Base-by-base conservation (phyloP, 2,797 vertebrate species). In the Falco columbarius region DNA sequence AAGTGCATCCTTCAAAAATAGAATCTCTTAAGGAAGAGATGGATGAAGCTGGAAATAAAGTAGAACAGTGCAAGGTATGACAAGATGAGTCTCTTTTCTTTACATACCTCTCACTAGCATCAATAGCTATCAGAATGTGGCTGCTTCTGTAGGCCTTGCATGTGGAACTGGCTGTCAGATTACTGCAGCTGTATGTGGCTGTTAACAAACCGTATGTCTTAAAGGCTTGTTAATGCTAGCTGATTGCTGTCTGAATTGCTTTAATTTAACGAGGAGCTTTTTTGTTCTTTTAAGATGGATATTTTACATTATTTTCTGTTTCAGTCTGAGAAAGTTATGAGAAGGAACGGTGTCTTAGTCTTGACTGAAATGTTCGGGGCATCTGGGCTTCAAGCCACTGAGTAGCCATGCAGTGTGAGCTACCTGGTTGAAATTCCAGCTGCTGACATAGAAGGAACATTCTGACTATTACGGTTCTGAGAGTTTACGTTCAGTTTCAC, bases 41-140 rank as follows among this genome's bases (percentile, higher is more conserved):
- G 98, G 99, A 99, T 79, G 99, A 99, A 98, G 99, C 99, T 94
- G 99, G 98, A 97, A 99, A 99, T 97, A 99, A 99, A 99, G 99
- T 99, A 77, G 99, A 99, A 86, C 98, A 99, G 63, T 99, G 99
- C 98, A 99, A 99, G 99, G 99, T 99, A 98, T 6, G 65, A 38
- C 10, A 55, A 38, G 68, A 73, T 16, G 56, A 55, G 24, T 38
- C 8, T 47, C 63, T 75, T 3, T 61, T 3, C 14, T 42, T 72
- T 16, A 2, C 46, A 1, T 34, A 27, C 21, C 34, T 66, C 44
- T 56, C 20, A 0, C 27, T n/a, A 65, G 66, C 30, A 32, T 3
- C 47, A 32, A 5, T 1, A 32, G 36, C 42, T 17, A 5, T 24
- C 36, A 24, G 42, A 21, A 24, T n/a, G 22, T 4, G 36, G 34